phyloP scores from a whole-genome alignment of 2,888 invertebrate genomes.

The Drosophila maculinotata region DNA sequence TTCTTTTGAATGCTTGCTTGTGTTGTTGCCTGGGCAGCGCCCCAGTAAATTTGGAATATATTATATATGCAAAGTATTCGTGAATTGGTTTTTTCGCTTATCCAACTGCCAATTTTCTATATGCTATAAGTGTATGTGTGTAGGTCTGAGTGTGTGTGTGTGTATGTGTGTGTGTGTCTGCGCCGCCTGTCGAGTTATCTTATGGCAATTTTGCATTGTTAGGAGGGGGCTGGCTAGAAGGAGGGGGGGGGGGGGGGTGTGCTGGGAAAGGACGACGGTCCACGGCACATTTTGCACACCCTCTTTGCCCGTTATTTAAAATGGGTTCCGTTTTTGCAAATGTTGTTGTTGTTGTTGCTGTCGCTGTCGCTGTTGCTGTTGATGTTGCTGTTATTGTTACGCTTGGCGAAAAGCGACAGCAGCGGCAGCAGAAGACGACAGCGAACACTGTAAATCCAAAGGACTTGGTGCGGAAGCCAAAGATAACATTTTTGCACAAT shows the following conservation, averaged over 20 bases:
- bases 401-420: conserved; percentile 44
- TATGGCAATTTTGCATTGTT: conserved; percentile 72
- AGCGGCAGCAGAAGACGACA: conserved; percentile 25
- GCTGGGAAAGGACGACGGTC: conserved; percentile 46
- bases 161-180: conserved; percentile 44
- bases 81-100: conserved; percentile 85
- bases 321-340: conserved; percentile 67
- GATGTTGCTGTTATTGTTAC: conserved; percentile 52
- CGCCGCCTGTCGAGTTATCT: conserved; percentile 77
- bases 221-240: background rate
- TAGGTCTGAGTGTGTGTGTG: conserved; percentile 27
- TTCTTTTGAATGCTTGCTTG: conserved; percentile 1
- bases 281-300: conserved; percentile 77
- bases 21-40: conserved; percentile 67
- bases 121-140: conserved; percentile 58
- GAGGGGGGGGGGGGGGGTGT: conserved; percentile 6
- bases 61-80: conserved; percentile 85
- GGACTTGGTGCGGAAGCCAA: conserved; percentile 83
- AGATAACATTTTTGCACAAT: conserved; percentile 84
- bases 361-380: conserved; percentile 30
- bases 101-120: conserved; percentile 82
- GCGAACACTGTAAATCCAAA: conserved; percentile 73
- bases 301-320: conserved; percentile 71
- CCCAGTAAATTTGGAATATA: conserved; percentile 82
- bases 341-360: conserved; percentile 37